Conservation (phyloP, 35 echinoderm and acorn worm species). For the Ophioderma brevispina region DNA sequence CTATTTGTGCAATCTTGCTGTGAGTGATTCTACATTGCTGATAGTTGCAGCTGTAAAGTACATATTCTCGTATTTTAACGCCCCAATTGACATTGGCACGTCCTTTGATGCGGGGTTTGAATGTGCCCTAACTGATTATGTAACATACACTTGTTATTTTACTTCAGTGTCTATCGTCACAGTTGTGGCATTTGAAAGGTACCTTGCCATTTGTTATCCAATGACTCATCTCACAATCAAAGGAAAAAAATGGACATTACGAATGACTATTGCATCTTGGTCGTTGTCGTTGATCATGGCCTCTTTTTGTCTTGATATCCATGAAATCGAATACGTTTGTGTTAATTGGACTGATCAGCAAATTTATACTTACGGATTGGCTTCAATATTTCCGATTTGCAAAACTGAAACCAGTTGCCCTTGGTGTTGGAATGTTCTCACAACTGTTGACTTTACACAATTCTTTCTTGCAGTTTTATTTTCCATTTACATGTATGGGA, state of each 20-base stretch:
- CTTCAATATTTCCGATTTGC: no score
- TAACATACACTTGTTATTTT: slow-evolving; percentile 1
- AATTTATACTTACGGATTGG: no score
- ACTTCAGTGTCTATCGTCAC: neutral
- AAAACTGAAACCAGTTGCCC: no score
- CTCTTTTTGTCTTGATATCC: neutral
- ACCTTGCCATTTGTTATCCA: slow-evolving; percentile 20
- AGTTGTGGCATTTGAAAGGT: slow-evolving; percentile 19
- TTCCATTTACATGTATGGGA: no score
- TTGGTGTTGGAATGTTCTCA: no score
- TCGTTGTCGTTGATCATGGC: neutral
- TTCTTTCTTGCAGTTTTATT: no score
- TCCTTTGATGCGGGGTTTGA: neutral
- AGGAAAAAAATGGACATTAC: neutral
- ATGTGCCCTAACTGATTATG: neutral
- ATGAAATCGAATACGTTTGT: neutral
- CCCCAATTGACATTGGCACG: neutral
- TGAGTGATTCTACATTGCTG: neutral
- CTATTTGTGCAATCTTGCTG: neutral
- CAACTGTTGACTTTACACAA: no score
- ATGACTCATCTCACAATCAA: neutral
- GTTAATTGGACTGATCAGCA: neutral
- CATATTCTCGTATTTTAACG: neutral
- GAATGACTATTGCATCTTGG: neutral
- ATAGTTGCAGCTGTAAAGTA: neutral